phyloP scores from a whole-genome alignment of 2,113 vertebrate species.

The Delphinus delphis region DNA sequence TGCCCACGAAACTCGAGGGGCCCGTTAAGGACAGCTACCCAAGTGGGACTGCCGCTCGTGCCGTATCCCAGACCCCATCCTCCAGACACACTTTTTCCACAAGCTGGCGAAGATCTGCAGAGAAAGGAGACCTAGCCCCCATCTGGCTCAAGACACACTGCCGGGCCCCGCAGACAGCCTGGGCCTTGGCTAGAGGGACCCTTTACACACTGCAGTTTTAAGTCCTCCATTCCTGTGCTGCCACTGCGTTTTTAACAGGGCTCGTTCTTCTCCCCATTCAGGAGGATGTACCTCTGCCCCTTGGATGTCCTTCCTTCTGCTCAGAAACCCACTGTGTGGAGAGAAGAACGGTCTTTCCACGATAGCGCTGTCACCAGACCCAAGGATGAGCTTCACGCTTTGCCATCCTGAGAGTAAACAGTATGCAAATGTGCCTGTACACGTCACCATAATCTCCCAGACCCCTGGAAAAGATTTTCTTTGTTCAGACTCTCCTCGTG shows the following conservation, averaged over 20 bases:
- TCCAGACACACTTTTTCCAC: too few relatives aligned
- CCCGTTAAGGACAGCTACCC: background rate
- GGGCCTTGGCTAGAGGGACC: too few relatives aligned
- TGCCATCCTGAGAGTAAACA: background rate
- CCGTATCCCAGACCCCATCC: background rate
- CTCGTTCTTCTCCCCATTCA: background rate
- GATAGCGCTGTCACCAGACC: fast-evolving
- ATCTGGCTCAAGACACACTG: background rate
- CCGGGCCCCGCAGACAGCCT: too few relatives aligned
- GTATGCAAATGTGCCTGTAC: fast-evolving
- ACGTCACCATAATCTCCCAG: background rate
- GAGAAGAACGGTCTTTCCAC: background rate
- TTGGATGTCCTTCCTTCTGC: background rate
- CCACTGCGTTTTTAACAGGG: background rate
- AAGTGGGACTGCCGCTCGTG: background rate
- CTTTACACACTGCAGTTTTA: too few relatives aligned
- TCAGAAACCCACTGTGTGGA: background rate
- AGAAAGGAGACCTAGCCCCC: background rate
- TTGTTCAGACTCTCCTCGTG: background rate
- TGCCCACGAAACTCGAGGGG: background rate
- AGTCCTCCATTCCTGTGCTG: fast-evolving
- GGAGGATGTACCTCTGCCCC: background rate
- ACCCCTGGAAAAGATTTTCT: background rate
- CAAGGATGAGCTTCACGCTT: background rate
- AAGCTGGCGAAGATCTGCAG: background rate